A percentile compares a stretch with the other conserved stretches of the same genome.
Conservation (phyloP, 2,797 vertebrate species). For the Botia kubotai region DNA sequence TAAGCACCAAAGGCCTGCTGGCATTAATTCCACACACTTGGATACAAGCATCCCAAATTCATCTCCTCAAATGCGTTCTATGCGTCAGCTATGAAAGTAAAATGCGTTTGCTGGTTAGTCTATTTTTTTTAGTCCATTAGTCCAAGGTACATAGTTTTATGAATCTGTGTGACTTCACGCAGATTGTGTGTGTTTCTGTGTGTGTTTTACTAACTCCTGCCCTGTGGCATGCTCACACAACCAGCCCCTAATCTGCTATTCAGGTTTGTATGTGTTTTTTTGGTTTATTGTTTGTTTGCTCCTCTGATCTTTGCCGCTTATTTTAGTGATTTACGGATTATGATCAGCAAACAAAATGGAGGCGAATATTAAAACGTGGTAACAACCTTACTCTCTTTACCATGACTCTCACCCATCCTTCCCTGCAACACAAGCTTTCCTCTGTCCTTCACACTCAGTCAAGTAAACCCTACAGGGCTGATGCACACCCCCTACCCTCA, state of each 20-base stretch:
- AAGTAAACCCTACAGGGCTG: constrained; percentile 24
- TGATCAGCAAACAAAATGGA: constrained; percentile 13
- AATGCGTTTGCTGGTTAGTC: no score
- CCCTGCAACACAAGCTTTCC: background rate
- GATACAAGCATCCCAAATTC: background rate
- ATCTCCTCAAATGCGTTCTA: background rate
- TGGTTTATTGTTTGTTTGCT: constrained; percentile 29
- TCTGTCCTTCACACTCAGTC: constrained; percentile 25
- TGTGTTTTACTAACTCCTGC: background rate
- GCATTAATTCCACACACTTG: background rate
- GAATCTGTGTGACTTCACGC: background rate
- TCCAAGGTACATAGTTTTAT: background rate
- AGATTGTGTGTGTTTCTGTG: background rate
- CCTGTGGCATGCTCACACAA: background rate
- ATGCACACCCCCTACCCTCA: background rate
- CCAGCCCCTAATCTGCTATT: background rate
- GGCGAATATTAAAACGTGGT: background rate
- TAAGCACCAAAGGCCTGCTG: background rate
- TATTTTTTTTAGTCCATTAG: no score
- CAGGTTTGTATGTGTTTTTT: constrained; percentile 16
- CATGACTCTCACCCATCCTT: constrained; percentile 2
- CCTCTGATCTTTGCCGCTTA: constrained; percentile 38
- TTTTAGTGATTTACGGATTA: constrained; percentile 37
- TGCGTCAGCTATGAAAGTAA: no score
- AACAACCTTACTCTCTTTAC: constrained; percentile 17